Evolutionary conservation across 2,113 vertebrate species (phyloP).

Genomic region (Salminus brasiliensis): DNA sequence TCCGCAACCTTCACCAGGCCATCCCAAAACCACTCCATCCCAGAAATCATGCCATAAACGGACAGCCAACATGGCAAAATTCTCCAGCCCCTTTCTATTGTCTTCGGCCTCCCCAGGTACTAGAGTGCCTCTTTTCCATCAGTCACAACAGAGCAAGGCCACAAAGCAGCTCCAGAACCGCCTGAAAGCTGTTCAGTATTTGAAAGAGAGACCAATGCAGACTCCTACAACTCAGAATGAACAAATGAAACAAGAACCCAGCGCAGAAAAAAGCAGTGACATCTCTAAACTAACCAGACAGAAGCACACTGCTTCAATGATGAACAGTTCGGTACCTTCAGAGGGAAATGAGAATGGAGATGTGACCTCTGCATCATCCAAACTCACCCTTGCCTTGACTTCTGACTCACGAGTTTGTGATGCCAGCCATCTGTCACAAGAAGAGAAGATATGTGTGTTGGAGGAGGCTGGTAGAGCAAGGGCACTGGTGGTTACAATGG

Average conservation of each 20-base stretch:
- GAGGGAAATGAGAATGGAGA: slow-evolving; percentile 24
- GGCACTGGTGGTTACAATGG: slow-evolving; percentile 79
- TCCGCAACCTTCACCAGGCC: slow-evolving; percentile 38
- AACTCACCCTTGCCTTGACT: slow-evolving; percentile 49
- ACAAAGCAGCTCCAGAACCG: background rate
- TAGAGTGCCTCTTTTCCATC: background rate
- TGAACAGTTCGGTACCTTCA: background rate
- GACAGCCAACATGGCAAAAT: no score
- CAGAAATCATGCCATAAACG: background rate
- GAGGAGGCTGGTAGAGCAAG: slow-evolving; percentile 62
- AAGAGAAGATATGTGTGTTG: slow-evolving; percentile 73
- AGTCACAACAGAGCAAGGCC: background rate
- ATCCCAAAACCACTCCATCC: background rate
- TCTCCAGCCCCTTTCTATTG: background rate
- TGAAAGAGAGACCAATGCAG: background rate
- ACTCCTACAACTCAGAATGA: background rate
- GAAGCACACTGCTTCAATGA: background rate
- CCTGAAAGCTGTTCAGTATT: background rate
- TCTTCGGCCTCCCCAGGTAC: background rate
- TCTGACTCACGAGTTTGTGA: slow-evolving; percentile 75
- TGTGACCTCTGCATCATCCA: background rate
- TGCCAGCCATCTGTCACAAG: slow-evolving; percentile 65
- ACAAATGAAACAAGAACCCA: slow-evolving; percentile 1
- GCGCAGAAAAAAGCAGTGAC: background rate
- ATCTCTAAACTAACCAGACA: background rate